phyloP scores from a whole-genome alignment of 2,888 invertebrate species.

The Ypsolopha sequella region DNA sequence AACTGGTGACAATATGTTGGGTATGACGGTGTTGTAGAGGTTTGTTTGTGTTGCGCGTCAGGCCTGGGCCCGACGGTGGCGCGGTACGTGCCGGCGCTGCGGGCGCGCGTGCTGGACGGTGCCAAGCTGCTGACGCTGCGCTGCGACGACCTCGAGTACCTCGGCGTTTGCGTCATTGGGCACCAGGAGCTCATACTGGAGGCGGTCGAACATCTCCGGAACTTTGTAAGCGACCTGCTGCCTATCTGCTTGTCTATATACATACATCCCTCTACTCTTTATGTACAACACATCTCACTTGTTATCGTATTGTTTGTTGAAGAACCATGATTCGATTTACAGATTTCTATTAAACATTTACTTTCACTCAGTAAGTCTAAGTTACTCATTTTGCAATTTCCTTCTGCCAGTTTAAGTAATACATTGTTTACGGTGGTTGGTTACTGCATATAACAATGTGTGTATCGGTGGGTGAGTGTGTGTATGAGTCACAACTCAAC shows the following conservation, averaged over 20 bases:
- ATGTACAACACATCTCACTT: neutral
- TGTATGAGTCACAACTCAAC: too few species aligned
- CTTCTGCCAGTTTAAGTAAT: too few species aligned
- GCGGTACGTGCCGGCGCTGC: conserved; percentile 84
- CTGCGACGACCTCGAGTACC: conserved; percentile 88
- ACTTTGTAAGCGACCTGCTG: conserved; percentile 79
- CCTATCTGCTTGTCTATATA: too few species aligned
- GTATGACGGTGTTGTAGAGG: neutral
- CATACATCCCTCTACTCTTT: neutral
- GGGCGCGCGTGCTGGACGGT: conserved; percentile 86
- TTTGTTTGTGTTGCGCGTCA: conserved; percentile 28
- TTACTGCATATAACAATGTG: too few species aligned
- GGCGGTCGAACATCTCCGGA: conserved; percentile 89
- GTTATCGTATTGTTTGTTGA: neutral
- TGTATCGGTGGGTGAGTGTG: too few species aligned
- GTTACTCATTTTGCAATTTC: too few species aligned
- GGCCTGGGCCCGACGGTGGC: conserved; percentile 84
- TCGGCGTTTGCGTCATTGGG: conserved; percentile 88
- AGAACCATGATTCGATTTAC: neutral
- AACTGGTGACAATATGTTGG: neutral
- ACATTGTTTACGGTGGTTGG: too few species aligned
- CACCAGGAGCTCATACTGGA: conserved; percentile 95
- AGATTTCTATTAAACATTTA: neutral
- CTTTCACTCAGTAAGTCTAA: too few species aligned
- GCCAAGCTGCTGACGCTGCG: conserved; percentile 85